Conservation (phyloP, 2,113 vertebrate genomes). For the Callionymus lyra region DNA sequence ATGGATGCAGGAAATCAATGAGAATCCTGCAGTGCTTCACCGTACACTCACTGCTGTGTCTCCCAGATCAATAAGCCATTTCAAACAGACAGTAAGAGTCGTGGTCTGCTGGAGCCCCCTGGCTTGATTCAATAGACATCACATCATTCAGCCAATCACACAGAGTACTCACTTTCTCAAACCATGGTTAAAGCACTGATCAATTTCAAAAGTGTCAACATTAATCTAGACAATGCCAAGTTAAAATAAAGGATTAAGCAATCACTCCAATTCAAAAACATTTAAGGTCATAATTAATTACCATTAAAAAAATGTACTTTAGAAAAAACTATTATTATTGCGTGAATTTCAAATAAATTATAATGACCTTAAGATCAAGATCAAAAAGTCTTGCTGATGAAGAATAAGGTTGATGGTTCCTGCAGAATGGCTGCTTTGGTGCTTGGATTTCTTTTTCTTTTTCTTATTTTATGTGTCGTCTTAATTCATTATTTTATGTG, state of each 20-base stretch:
- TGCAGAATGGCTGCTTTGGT: too few relatives aligned
- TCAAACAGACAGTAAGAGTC: slow-evolving; percentile 23
- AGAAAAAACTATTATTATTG: too few relatives aligned
- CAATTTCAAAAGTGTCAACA: slow-evolving; percentile 17
- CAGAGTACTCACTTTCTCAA: slow-evolving; percentile 29
- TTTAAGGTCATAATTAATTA: too few relatives aligned
- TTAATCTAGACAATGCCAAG: slow-evolving; percentile 18
- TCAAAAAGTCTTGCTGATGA: too few relatives aligned
- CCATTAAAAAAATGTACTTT: too few relatives aligned
- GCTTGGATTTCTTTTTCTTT: too few relatives aligned
- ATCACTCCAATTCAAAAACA: too few relatives aligned
- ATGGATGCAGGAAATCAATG: slow-evolving; percentile 30
- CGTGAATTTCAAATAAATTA: too few relatives aligned
- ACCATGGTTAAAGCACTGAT: slow-evolving; percentile 12
- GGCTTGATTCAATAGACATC: slow-evolving; percentile 28
- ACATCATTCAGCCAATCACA: slow-evolving; percentile 28
- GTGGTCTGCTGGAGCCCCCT: slow-evolving; percentile 16
- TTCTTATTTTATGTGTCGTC: too few relatives aligned
- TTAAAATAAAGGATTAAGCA: slow-evolving; percentile 24
- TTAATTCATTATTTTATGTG: too few relatives aligned
- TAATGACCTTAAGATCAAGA: too few relatives aligned
- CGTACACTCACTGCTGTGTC: slow-evolving; percentile 20
- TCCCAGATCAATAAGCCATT: slow-evolving; percentile 57
- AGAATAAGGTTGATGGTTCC: background rate
- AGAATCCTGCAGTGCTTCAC: slow-evolving; percentile 32